Evolutionary conservation across 2,888 invertebrate species (phyloP).

Genomic region (Leptopterna dolabrata): DNA sequence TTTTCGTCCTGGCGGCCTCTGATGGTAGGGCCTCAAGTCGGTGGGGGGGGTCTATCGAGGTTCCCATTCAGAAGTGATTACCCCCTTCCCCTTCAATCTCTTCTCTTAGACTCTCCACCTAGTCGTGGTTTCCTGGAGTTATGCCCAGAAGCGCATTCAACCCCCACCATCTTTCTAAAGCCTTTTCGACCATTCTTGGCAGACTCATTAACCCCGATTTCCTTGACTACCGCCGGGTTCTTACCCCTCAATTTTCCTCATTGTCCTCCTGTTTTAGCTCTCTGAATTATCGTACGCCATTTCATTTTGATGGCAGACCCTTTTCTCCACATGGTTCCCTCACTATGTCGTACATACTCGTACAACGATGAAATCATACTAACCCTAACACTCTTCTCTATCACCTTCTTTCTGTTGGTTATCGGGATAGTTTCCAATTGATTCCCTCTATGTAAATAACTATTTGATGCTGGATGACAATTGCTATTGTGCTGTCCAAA

Average conservation of each 20-base stretch:
- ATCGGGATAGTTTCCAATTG: not conserved
- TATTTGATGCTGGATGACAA: no score
- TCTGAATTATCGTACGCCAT: not conserved
- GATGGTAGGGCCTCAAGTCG: not conserved
- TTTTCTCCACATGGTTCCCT: not conserved
- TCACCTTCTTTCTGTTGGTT: not conserved
- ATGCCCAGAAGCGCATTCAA: slow-evolving; percentile 2
- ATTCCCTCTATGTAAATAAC: no score
- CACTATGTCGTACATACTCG: not conserved
- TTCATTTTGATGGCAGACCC: not conserved
- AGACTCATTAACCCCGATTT: slow-evolving; percentile 46
- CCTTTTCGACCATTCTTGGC: slow-evolving; percentile 15
- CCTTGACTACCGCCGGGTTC: not conserved
- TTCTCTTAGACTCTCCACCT: slow-evolving; percentile 13
- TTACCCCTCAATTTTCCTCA: slow-evolving; percentile 3
- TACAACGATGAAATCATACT: not conserved
- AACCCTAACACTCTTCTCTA: not conserved
- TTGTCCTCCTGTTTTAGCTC: slow-evolving; percentile 19
- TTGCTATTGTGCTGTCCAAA: no score
- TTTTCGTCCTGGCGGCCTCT: not conserved
- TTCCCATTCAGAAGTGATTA: slow-evolving; percentile 17
- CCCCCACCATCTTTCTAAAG: not conserved
- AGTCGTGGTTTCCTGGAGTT: slow-evolving; percentile 39
- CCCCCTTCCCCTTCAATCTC: slow-evolving; percentile 1
- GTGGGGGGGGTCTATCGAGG: not conserved